These are phyloP conservation scores for Campylorhamphus procurvoides DNA, from an alignment of 2,113 vertebrate species.

Conservation along the genomic window DNA sequence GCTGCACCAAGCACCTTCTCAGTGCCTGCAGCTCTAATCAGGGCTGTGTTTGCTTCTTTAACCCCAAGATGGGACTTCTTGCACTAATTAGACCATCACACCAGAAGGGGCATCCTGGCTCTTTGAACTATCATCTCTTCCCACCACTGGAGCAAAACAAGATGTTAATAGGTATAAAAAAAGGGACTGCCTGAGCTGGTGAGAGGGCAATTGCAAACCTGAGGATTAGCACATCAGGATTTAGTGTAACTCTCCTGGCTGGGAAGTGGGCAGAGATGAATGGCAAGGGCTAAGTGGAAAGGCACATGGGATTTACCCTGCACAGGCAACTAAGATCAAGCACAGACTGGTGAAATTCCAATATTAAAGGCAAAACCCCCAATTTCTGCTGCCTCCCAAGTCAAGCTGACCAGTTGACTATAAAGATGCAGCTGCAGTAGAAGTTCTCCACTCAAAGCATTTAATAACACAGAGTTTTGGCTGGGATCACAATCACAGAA, in stretches of 20 bases:
- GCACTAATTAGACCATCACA: not conserved
- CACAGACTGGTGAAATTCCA: not conserved
- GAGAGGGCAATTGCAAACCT: not conserved
- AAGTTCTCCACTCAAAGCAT: not conserved
- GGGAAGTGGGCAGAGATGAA: not conserved
- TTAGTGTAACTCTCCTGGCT: not conserved
- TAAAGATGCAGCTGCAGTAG: rapidly evolving
- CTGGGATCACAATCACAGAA: not conserved
- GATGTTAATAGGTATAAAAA: not conserved
- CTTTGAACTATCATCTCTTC: not conserved
- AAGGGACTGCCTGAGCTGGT: not conserved
- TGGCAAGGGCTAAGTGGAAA: not conserved
- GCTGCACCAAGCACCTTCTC: not conserved
- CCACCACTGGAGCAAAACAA: not conserved
- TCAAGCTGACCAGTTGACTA: rapidly evolving
- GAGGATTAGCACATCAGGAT: not conserved
- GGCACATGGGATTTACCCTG: rapidly evolving
- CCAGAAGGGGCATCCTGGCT: not conserved
- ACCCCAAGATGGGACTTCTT: not conserved
- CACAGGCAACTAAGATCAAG: not conserved
- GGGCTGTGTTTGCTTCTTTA: not conserved
- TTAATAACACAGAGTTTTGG: not conserved
- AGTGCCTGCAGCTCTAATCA: not conserved
- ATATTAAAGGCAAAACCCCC: rapidly evolving
- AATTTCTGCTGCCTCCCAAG: not conserved